Evolutionary conservation across 2,113 vertebrate genomes (phyloP).

Genomic region (Hypocryptadius cinnamomeus): DNA sequence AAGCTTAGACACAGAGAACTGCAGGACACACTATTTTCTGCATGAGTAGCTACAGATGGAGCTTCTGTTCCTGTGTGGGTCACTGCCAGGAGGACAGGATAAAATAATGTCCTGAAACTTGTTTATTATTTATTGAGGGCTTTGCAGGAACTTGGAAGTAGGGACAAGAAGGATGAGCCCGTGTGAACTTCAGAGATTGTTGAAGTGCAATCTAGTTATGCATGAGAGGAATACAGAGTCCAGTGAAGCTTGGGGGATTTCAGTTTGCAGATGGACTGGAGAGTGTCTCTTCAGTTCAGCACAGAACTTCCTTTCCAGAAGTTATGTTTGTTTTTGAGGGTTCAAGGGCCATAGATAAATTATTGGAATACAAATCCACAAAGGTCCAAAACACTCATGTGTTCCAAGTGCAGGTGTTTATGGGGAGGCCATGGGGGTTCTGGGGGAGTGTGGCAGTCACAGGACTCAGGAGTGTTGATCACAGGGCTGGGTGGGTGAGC

Average conservation of each 20-base stretch:
- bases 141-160: neutral
- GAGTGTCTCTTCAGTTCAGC: neutral
- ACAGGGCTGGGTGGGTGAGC: neutral
- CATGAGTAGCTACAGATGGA: neutral
- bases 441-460: neutral
- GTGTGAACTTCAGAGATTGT: neutral
- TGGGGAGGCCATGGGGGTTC: neutral
- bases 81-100: neutral
- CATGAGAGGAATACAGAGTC: neutral
- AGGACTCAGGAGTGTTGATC: neutral
- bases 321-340: neutral
- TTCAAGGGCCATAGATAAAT: neutral
- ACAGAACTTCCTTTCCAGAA: neutral
- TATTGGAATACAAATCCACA: neutral
- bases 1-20: neutral
- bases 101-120: neutral
- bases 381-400: neutral
- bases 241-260: neutral
- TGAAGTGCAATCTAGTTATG: neutral
- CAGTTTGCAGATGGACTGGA: neutral
- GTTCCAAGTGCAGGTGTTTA: neutral
- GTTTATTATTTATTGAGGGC: neutral
- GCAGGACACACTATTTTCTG: neutral
- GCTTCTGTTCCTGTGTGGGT: neutral
- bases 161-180: neutral